These are phyloP conservation scores for Chaunax sp. DNA, from an alignment of 2,797 vertebrate species.

Conservation along the genomic window DNA sequence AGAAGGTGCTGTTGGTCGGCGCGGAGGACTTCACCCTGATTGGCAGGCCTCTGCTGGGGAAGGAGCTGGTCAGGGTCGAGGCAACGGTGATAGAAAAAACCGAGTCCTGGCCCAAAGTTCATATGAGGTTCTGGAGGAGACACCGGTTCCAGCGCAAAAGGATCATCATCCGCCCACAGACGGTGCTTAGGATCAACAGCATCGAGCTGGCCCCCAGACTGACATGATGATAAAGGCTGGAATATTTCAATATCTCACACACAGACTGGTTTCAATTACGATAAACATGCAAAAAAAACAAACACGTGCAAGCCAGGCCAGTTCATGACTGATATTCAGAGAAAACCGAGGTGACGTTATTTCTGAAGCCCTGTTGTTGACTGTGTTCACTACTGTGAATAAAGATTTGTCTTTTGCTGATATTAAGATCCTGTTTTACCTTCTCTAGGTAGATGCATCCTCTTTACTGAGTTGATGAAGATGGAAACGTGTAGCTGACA, in stretches of 20 bases:
- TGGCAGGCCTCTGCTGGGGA: conserved; percentile 89
- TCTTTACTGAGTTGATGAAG: too few relatives aligned
- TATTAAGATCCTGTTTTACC: too few relatives aligned
- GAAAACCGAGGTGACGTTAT: too few relatives aligned
- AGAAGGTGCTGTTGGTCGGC: conserved; percentile 88
- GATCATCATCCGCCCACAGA: conserved; percentile 86
- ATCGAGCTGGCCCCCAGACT: conserved; percentile 87
- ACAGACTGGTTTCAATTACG: background rate
- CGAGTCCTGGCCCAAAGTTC: conserved; percentile 90
- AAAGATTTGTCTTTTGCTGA: conserved; percentile 22
- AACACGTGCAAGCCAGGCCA: background rate
- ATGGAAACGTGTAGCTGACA: too few relatives aligned
- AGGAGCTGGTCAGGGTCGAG: conserved; percentile 89
- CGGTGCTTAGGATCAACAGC: conserved; percentile 91
- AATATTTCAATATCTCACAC: background rate
- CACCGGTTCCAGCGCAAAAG: conserved; percentile 85
- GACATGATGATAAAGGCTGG: conserved; percentile 60
- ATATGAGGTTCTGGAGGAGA: conserved; percentile 88
- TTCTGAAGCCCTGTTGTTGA: background rate
- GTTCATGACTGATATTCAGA: background rate
- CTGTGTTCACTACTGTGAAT: conserved; percentile 45
- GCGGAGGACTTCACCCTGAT: conserved; percentile 90
- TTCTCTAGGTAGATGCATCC: too few relatives aligned
- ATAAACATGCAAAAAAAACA: background rate
- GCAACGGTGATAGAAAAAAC: conserved; percentile 96